phyloP scores from a whole-genome alignment of 1,140 invertebrate species.

The Caenorhabditis elegans region WBcel235 BX284605.5:12255501-12256000 shows the following conservation, averaged over 20 bases:
- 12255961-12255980: no score
- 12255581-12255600: background rate
- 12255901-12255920: no score
- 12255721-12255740: conserved; percentile 26
- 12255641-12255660: background rate
- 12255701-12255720: conserved; percentile 3
- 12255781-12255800: conserved; percentile 5
- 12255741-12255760: background rate
- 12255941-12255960: no score
- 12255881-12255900: no score
- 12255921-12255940: no score
- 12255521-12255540: background rate
- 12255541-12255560: background rate
- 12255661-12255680: background rate
- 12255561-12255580: background rate
- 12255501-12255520: background rate
- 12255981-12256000: no score
- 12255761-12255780: background rate
- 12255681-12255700: no score
- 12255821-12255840: background rate
- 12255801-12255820: conserved; percentile 26
- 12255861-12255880: no score
- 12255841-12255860: no score
- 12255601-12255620: background rate
- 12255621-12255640: conserved; percentile 13